These are phyloP conservation scores for Leptogaster cylindrica DNA, from an alignment of 2,888 invertebrate species.

Conservation along the genomic window DNA sequence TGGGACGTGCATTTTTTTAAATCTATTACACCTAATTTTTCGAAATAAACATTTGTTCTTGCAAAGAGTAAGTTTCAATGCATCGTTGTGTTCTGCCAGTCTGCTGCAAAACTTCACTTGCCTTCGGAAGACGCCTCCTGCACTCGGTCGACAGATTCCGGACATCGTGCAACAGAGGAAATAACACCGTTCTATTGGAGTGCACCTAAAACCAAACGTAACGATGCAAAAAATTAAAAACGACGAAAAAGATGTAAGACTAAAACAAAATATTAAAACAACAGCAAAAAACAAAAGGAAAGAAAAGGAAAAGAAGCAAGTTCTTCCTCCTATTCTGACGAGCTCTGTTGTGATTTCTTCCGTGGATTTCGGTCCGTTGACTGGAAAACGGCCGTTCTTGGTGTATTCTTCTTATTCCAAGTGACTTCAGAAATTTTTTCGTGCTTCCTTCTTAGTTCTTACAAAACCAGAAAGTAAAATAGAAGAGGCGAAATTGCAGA, in stretches of 20 bases:
- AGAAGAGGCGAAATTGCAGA: slow-evolving; percentile 9
- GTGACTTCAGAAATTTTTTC: slow-evolving; percentile 1
- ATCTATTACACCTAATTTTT: too few relatives aligned
- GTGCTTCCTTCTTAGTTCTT: slow-evolving; percentile 4
- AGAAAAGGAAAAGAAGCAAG: not conserved
- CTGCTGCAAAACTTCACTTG: too few relatives aligned
- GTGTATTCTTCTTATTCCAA: not conserved
- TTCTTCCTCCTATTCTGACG: slow-evolving; percentile 26
- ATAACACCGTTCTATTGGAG: not conserved
- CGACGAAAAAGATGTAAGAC: too few relatives aligned
- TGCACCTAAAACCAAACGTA: not conserved
- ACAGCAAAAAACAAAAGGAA: too few relatives aligned
- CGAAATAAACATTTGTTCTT: too few relatives aligned
- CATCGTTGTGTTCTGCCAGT: too few relatives aligned
- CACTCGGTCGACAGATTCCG: too few relatives aligned
- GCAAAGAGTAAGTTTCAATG: too few relatives aligned
- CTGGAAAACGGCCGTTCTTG: not conserved
- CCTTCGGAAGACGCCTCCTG: too few relatives aligned
- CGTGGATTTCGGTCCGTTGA: not conserved
- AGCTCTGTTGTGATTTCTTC: slow-evolving; percentile 22
- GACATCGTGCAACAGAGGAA: not conserved
- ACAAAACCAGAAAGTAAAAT: not conserved
- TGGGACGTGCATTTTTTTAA: too few relatives aligned
- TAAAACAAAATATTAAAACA: too few relatives aligned
- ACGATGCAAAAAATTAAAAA: not conserved